phyloP scores from a whole-genome alignment of 1,140 invertebrate genomes.

The Rhagoletis zephyria region DNA sequence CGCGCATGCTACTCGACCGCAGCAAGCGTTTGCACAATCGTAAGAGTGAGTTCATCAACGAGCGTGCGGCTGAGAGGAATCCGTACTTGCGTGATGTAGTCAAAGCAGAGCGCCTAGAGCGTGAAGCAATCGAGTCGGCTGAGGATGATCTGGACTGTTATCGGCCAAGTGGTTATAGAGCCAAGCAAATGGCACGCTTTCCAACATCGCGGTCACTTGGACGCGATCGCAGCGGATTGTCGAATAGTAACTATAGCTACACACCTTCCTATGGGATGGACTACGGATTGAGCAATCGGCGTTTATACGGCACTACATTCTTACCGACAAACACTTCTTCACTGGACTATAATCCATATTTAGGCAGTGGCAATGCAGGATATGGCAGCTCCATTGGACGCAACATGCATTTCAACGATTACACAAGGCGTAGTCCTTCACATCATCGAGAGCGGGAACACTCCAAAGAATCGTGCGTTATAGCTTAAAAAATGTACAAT shows the following conservation, averaged over 20 bases:
- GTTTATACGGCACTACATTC: conserved; percentile 28
- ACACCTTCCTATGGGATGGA: conserved; percentile 44
- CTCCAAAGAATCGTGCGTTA: conserved; percentile 72
- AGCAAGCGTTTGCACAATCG: conserved; percentile 69
- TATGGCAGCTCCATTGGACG: conserved; percentile 55
- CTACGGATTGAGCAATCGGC: conserved; percentile 30
- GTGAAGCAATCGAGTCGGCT: not conserved
- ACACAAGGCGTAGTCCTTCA: conserved; percentile 63
- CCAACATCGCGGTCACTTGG: conserved; percentile 60
- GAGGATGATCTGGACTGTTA: conserved; percentile 54
- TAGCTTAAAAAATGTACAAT: conserved; percentile 61
- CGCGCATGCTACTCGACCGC: conserved; percentile 65
- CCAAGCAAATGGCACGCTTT: conserved; percentile 59
- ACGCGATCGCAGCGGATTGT: conserved; percentile 38
- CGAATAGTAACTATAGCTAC: conserved; percentile 60
- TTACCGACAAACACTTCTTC: not conserved
- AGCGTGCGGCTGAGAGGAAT: conserved; percentile 69
- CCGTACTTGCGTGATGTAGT: conserved; percentile 70
- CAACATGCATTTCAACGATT: conserved; percentile 63
- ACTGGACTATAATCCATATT: conserved; percentile 43
- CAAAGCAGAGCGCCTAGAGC: conserved; percentile 60
- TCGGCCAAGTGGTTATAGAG: conserved; percentile 55
- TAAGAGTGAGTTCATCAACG: conserved; percentile 71
- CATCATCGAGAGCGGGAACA: conserved; percentile 41
- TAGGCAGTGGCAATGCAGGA: conserved; percentile 58